These are phyloP conservation scores for Nasonia longicornis DNA, from an alignment of 1,140 invertebrate genomes.

Conservation along the genomic window DNA sequence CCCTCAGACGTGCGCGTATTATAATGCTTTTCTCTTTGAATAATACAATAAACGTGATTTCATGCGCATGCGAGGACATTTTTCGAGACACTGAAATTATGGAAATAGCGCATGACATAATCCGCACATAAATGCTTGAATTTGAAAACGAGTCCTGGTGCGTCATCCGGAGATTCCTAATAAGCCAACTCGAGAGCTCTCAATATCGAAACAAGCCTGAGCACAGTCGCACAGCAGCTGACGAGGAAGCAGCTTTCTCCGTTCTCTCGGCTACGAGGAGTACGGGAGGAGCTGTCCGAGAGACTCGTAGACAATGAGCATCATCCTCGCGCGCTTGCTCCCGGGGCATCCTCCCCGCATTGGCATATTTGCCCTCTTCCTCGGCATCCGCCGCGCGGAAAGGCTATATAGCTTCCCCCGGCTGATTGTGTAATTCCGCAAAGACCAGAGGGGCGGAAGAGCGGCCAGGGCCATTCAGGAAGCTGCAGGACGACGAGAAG, in stretches of 20 bases:
- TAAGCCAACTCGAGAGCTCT: too few relatives aligned
- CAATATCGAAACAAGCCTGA: too few relatives aligned
- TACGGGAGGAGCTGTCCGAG: neutral
- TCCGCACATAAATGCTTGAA: too few relatives aligned
- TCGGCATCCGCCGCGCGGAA: neutral
- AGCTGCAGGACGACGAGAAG: neutral
- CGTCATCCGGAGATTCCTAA: too few relatives aligned
- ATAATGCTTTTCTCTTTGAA: neutral
- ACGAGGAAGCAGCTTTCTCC: neutral
- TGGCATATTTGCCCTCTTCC: conserved; percentile 15
- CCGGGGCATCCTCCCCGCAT: neutral
- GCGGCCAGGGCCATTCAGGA: neutral
- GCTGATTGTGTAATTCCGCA: conserved; percentile 39
- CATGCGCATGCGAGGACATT: too few relatives aligned
- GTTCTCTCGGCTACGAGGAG: neutral
- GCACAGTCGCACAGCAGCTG: too few relatives aligned
- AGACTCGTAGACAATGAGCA: conserved; percentile 14
- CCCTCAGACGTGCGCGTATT: neutral
- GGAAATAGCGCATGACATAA: too few relatives aligned
- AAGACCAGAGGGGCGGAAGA: conserved; percentile 21
- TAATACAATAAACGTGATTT: too few relatives aligned
- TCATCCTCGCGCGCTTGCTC: neutral
- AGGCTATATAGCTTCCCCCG: neutral
- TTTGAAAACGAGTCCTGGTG: too few relatives aligned
- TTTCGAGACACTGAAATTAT: too few relatives aligned